A percentile compares a stretch with the other conserved stretches of the same genome.
phyloP scores from a whole-genome alignment of 1,140 invertebrate genomes.

The Hydropsyche tenuis region DNA sequence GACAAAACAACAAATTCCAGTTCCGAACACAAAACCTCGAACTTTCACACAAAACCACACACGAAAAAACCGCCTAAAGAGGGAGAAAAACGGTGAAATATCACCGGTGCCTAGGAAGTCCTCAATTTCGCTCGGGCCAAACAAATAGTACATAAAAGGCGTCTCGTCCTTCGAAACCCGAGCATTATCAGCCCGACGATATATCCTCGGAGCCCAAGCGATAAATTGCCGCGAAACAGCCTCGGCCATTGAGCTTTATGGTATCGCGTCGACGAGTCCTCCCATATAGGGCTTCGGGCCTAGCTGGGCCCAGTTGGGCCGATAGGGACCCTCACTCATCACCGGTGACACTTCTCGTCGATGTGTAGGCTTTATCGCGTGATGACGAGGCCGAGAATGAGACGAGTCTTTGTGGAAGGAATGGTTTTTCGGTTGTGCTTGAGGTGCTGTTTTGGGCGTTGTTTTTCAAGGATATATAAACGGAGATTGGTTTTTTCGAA shows the following conservation, averaged over 20 bases:
- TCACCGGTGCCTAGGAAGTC: not conserved
- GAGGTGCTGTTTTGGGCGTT: too few species aligned
- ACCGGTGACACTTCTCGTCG: not conserved
- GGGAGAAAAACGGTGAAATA: not conserved
- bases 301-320: too few species aligned
- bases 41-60: not conserved
- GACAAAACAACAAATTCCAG: too few species aligned
- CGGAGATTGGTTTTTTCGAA: too few species aligned
- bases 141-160: slow-evolving; percentile 8
- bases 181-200: slow-evolving; percentile 29
- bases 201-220: slow-evolving; percentile 15
- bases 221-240: slow-evolving; percentile 35
- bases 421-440: too few species aligned
- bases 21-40: too few species aligned
- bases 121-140: slow-evolving; percentile 8
- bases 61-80: too few species aligned
- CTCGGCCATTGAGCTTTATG: slow-evolving; percentile 33
- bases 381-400: slow-evolving; percentile 18
- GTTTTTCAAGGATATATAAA: too few species aligned
- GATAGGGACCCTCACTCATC: slow-evolving; percentile 2
- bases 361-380: not conserved
- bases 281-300: too few species aligned
- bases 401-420: too few species aligned
- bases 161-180: not conserved
- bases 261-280: slow-evolving; percentile 13